phyloP scores from a whole-genome alignment of 2,888 invertebrate genomes.

The Megamerina dolium region DNA sequence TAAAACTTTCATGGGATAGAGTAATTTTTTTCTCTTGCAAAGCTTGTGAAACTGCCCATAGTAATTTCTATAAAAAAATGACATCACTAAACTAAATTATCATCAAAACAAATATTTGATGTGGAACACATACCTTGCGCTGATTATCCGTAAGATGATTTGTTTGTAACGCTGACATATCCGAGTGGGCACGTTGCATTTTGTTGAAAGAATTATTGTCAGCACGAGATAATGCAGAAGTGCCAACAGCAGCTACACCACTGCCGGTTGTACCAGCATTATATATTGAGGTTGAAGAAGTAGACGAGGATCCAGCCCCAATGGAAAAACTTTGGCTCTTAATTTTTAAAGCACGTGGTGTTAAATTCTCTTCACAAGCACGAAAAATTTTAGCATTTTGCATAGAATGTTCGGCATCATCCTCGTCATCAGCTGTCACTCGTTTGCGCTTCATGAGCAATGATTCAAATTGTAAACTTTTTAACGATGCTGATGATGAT shows the following conservation, averaged over 20 bases:
- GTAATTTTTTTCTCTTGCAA: conserved; percentile 65
- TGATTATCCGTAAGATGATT: conserved; percentile 44
- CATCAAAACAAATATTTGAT: neutral
- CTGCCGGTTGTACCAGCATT: conserved; percentile 6
- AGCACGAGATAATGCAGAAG: too few relatives aligned
- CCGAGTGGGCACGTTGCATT: conserved; percentile 34
- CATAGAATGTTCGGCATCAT: conserved; percentile 25
- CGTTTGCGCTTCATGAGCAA: conserved; percentile 39
- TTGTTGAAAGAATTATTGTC: conserved; percentile 6
- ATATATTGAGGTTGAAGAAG: conserved; percentile 9
- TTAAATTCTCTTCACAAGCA: conserved; percentile 28
- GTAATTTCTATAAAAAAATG: conserved; percentile 55
- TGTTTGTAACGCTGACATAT: conserved; percentile 27
- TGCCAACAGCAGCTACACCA: conserved; percentile 1
- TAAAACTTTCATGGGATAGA: conserved; percentile 61
- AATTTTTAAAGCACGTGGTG: conserved; percentile 43
- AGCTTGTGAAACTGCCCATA: conserved; percentile 77
- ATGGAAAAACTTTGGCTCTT: conserved; percentile 49
- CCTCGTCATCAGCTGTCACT: conserved; percentile 30
- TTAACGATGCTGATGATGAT: conserved; percentile 15
- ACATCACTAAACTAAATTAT: neutral
- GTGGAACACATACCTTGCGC: conserved; percentile 31
- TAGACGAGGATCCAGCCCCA: conserved; percentile 40
- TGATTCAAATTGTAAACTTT: conserved; percentile 9
- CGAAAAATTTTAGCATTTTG: conserved; percentile 36